Conservation (phyloP, 2,888 invertebrate genomes). For the Matsumyia berberina region DNA sequence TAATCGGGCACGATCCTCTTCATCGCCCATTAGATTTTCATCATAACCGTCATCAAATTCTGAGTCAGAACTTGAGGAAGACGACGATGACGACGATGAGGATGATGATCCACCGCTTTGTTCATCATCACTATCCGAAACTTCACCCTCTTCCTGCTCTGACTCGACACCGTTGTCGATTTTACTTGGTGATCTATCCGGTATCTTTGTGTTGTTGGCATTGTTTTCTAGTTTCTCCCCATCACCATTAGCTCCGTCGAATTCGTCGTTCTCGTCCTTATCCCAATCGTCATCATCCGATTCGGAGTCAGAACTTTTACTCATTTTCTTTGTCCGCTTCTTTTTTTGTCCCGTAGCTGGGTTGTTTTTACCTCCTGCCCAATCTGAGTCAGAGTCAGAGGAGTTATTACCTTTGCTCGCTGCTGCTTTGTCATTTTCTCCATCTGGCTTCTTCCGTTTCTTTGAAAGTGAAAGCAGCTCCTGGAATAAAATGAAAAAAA, state of each 20-base stretch:
- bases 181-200: conserved; percentile 77
- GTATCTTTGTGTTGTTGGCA: conserved; percentile 80
- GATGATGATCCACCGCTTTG: conserved; percentile 84
- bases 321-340: conserved; percentile 82
- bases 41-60: conserved; percentile 99
- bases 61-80: conserved; percentile 88
- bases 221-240: conserved; percentile 44
- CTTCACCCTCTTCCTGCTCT: conserved; percentile 95
- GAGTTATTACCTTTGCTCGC: conserved; percentile 84
- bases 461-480: conserved; percentile 93
- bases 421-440: conserved; percentile 84
- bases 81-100: conserved; percentile 78
- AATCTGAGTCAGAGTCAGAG: conserved; percentile 86
- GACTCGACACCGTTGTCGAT: conserved; percentile 80
- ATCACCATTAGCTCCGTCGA: conserved; percentile 80
- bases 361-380: conserved; percentile 82
- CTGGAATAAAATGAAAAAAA: conserved; percentile 83
- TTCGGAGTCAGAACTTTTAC: conserved; percentile 80
- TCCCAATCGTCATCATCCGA: conserved; percentile 84
- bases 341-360: conserved; percentile 84
- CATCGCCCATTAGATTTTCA: conserved; percentile 98
- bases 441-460: conserved; percentile 87
- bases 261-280: conserved; percentile 79
- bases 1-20: conserved; percentile 94
- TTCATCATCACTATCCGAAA: conserved; percentile 87